Evolutionary conservation across 1,140 invertebrate genomes (phyloP).

Genomic region (Eupristina koningsbergeri): DNA sequence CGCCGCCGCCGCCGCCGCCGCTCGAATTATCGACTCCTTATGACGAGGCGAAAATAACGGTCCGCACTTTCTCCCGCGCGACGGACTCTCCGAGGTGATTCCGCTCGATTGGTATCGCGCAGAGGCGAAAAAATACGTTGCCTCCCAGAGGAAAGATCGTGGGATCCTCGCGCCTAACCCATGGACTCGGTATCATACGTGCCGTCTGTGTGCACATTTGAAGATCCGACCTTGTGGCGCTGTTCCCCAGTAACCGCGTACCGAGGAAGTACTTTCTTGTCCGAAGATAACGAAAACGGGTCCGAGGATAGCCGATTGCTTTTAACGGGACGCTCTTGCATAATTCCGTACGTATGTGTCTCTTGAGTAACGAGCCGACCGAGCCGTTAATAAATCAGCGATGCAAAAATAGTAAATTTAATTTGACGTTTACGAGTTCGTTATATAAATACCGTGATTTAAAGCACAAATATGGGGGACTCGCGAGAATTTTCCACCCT

Average conservation of each 20-base stretch:
- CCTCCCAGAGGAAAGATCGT: conserved; percentile 53
- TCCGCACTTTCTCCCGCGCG: neutral
- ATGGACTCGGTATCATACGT: too few relatives aligned
- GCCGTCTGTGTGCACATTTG: neutral
- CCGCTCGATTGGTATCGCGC: conserved; percentile 9
- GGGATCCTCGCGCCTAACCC: conserved; percentile 43
- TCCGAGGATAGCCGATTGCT: conserved; percentile 40
- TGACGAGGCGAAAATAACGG: neutral
- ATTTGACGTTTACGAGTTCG: conserved; percentile 44
- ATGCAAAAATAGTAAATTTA: conserved; percentile 18
- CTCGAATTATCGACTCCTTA: neutral
- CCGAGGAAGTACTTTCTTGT: conserved; percentile 55
- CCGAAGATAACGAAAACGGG: conserved; percentile 55
- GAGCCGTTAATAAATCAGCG: conserved; percentile 31
- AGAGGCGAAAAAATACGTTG: neutral
- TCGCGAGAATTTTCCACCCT: neutral
- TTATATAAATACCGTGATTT: conserved; percentile 38
- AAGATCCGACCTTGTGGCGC: conserved; percentile 56
- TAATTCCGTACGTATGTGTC: conserved; percentile 16
- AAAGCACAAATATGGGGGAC: conserved; percentile 14
- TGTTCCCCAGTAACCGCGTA: conserved; percentile 57
- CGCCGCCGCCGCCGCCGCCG: neutral
- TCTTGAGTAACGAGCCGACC: neutral
- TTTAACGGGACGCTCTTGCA: conserved; percentile 37
- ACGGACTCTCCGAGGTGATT: neutral